phyloP scores from a whole-genome alignment of 2,113 vertebrate genomes.

The Corythornis cristatus region DNA sequence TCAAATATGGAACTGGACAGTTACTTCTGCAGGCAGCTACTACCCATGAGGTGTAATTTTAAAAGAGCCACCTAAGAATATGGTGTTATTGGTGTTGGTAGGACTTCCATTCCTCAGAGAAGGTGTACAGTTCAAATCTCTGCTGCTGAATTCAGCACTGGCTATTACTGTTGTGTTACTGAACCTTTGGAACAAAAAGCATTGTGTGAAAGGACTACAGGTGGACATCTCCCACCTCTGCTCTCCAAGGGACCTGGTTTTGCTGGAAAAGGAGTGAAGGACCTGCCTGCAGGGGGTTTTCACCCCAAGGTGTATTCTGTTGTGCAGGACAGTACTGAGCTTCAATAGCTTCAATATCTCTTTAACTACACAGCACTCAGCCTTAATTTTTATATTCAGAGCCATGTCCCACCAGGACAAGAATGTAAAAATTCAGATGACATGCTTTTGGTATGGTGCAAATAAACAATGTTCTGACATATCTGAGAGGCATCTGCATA shows the following conservation, averaged over 20 bases:
- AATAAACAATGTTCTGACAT: conserved; percentile 29
- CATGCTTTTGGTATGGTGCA: conserved; percentile 9
- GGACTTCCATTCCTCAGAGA: not conserved
- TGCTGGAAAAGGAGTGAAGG: not conserved
- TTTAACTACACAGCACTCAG: not conserved
- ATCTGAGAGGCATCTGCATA: conserved; percentile 42
- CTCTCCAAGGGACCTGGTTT: not conserved
- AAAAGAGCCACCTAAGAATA: not conserved
- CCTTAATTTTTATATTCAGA: not conserved
- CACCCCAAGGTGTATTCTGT: not conserved
- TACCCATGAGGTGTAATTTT: rapidly evolving
- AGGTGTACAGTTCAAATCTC: not conserved
- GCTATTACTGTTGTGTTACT: not conserved
- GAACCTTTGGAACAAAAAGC: not conserved
- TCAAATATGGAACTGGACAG: conserved; percentile 5
- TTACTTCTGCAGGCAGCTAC: not conserved
- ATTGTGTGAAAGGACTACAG: not conserved
- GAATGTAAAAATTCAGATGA: conserved; percentile 32
- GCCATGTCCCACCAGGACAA: conserved; percentile 27
- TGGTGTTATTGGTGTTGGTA: not conserved
- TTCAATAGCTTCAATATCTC: not conserved
- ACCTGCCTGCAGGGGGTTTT: not conserved
- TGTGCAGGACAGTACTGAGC: not conserved
- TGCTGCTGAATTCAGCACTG: not conserved
- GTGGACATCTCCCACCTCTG: not conserved